phyloP scores from a whole-genome alignment of 2,797 vertebrate genomes.

The Masticophis lateralis region DNA sequence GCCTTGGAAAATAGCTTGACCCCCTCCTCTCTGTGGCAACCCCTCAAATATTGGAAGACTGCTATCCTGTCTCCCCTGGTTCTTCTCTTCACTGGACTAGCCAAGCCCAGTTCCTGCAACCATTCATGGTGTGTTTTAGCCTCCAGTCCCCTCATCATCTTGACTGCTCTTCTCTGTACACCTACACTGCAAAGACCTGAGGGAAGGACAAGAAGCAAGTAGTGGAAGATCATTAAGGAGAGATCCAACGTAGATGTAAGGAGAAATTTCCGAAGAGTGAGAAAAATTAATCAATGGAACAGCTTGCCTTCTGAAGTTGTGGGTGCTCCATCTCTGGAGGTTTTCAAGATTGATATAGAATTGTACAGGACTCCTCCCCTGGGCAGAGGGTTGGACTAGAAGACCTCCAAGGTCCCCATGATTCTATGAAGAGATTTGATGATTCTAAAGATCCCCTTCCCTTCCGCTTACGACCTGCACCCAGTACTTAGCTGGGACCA shows the following conservation, averaged over 20 bases:
- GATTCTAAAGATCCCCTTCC: neutral
- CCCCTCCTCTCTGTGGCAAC: too few relatives aligned
- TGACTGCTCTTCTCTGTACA: too few relatives aligned
- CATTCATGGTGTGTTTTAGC: too few relatives aligned
- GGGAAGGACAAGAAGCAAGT: neutral
- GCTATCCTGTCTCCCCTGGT: too few relatives aligned
- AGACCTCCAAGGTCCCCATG: neutral
- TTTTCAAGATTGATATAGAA: neutral
- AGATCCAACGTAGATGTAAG: neutral
- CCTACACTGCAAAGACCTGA: too few relatives aligned
- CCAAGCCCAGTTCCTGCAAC: too few relatives aligned
- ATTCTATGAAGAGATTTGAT: too few relatives aligned
- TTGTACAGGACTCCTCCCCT: too few relatives aligned
- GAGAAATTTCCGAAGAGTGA: neutral
- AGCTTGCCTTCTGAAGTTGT: neutral
- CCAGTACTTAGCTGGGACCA: neutral
- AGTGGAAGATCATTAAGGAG: neutral
- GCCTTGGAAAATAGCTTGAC: too few relatives aligned
- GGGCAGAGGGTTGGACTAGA: neutral
- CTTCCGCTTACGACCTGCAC: neutral
- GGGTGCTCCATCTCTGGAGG: neutral
- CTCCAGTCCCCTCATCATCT: too few relatives aligned
- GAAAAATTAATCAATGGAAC: neutral
- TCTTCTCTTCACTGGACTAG: too few relatives aligned
- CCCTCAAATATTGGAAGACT: too few relatives aligned